Evolutionary conservation across 2,113 vertebrate species (phyloP).

Genomic region (Neotoma lepida): DNA sequence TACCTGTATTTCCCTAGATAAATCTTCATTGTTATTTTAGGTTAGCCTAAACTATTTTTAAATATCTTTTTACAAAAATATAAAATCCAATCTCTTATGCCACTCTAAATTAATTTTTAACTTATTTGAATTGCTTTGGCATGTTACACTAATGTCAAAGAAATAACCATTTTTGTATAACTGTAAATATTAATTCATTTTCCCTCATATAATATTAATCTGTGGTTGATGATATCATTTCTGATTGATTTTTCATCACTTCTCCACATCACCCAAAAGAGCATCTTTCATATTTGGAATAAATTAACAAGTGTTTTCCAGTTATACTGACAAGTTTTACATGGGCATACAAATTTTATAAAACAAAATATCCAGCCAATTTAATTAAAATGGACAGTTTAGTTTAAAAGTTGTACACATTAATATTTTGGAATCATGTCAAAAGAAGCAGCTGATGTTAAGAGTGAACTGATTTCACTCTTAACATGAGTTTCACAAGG

Average conservation of each 20-base stretch:
- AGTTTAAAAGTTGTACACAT: background rate
- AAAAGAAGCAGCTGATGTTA: constrained; percentile 26
- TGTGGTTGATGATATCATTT: constrained; percentile 38
- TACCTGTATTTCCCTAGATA: background rate
- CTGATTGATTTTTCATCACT: constrained; percentile 24
- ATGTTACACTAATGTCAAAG: background rate
- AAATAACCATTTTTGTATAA: constrained; percentile 33
- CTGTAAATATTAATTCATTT: background rate
- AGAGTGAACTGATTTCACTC: constrained; percentile 11
- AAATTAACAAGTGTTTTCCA: constrained; percentile 50
- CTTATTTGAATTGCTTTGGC: background rate
- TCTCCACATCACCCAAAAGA: constrained; percentile 33
- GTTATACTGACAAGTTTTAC: constrained; percentile 34
- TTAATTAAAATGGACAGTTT: constrained; percentile 59
- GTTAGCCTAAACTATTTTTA: background rate
- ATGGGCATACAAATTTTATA: constrained; percentile 46
- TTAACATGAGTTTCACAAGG: background rate
- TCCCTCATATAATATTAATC: background rate
- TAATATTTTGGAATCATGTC: constrained; percentile 50
- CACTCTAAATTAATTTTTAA: constrained; percentile 15
- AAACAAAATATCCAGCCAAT: constrained; percentile 63
- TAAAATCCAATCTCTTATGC: background rate
- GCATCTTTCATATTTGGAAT: constrained; percentile 48
- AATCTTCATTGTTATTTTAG: background rate
- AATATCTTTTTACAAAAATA: background rate